phyloP scores from a whole-genome alignment of 2,888 invertebrate species.

The Drosophila mettleri region DNA sequence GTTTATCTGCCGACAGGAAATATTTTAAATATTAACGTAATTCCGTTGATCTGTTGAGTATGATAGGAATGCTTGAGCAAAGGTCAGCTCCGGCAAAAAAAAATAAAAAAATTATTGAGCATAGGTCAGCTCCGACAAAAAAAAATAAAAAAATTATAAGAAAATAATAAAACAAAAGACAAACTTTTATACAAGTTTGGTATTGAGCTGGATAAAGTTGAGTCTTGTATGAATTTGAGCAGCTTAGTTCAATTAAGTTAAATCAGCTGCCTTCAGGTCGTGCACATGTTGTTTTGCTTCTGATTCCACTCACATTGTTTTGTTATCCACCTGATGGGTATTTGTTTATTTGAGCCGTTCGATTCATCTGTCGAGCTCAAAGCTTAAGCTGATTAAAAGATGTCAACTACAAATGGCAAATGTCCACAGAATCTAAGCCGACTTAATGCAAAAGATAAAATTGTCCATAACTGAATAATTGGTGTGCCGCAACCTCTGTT shows the following conservation, averaged over 20 bases:
- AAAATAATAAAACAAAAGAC: neutral
- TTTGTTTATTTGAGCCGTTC: neutral
- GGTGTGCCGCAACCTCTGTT: too few species aligned
- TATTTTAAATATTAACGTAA: constrained; percentile 1
- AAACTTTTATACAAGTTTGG: neutral
- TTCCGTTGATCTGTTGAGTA: neutral
- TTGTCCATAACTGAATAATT: neutral
- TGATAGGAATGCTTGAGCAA: neutral
- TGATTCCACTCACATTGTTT: neutral
- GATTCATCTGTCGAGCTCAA: neutral
- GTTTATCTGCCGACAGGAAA: neutral
- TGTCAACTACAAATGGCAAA: neutral
- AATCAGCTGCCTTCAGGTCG: too few species aligned
- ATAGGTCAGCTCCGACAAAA: neutral
- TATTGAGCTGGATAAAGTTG: neutral
- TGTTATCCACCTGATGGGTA: neutral
- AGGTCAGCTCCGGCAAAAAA: neutral
- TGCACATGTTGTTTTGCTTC: neutral
- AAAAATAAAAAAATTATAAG: too few species aligned
- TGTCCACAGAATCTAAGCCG: neutral
- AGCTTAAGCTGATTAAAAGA: neutral
- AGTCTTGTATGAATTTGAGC: neutral
- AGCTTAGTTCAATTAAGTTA: neutral
- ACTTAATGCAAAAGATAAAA: neutral
- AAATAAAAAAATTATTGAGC: too few species aligned